Evolutionary conservation across 2,888 invertebrate species (phyloP), one percentile per base, ranked within the genome.

Genomic region (Xylota segnis): DNA sequence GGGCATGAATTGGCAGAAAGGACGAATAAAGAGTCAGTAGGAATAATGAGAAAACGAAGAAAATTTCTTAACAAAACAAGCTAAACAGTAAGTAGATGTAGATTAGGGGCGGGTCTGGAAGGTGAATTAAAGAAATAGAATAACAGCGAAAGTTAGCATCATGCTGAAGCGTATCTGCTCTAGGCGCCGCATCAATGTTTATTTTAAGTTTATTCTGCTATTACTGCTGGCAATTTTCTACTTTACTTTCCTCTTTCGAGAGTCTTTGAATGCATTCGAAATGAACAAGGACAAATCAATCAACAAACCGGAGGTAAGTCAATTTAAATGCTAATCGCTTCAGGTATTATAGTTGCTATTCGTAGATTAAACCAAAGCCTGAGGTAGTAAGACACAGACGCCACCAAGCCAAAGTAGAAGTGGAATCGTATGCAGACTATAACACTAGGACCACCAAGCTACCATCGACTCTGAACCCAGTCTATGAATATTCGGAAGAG

Each of bases 401-500:
- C 63, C 65, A 82, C 45, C 34, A 65, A 56, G 68, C 61, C 7
- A 71, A 40, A 65, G 40, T 65, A 0, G 72, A 72, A 18, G 14
- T 40, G 10, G 86, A 78, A 32, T 45, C 71, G 12, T 59, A 78
- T 71, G 40, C 47, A 50, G 71, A 74, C 43, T 58, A 52, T 18
- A 72, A 14, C 16, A 16, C 23, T 56, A 75, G 14, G 27, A 77
- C 83, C 23, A 82, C 81, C 6, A 75, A 83, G 3, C 59, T 88
- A 6, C 70, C 88, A 5, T 91, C 90, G 78, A 92, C 92, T 1
- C 75, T 92, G 4, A 92, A 92, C 89, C 92, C 92, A 5, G 91
- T 92, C 34, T 92, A 92, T 84, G 93, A 93, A 83, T 93, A 93
- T 88, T 92, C 92, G 5, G 93, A 93, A 87, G 92, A 92, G 86